Conservation (phyloP, 2,888 invertebrate genomes). For the Nezara viridula region DNA sequence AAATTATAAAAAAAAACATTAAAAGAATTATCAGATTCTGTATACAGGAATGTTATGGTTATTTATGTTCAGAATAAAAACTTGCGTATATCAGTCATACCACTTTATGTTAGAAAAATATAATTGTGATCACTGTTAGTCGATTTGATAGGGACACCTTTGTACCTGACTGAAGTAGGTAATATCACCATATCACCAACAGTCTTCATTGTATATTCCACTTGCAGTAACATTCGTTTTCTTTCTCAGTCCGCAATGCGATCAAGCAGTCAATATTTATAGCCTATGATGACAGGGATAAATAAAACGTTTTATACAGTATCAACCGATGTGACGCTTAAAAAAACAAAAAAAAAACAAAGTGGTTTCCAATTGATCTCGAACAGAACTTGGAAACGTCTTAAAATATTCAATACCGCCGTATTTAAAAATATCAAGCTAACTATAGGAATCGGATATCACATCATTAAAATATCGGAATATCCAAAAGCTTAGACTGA, state of each 20-base stretch:
- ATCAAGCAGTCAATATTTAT: background rate
- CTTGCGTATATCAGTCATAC: background rate
- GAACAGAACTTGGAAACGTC: background rate
- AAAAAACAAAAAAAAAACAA: background rate
- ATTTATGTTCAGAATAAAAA: background rate
- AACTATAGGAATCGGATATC: background rate
- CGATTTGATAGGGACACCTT: background rate
- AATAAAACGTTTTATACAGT: background rate
- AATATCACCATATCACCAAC: background rate
- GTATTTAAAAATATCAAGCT: background rate
- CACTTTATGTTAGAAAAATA: background rate
- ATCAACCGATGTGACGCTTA: background rate
- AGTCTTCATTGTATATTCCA: background rate
- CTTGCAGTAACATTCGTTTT: background rate
- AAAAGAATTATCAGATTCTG: background rate
- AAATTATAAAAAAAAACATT: background rate
- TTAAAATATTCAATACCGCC: background rate
- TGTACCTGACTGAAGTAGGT: constrained; percentile 8
- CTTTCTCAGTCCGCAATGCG: background rate
- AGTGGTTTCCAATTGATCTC: background rate
- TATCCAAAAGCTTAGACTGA: background rate
- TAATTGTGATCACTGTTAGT: background rate
- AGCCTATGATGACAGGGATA: background rate
- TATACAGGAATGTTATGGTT: background rate
- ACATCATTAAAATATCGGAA: background rate